A percentile compares a stretch with the other conserved stretches of the same genome.
These are phyloP conservation scores for Aplochiton taeniatus DNA, from an alignment of 2,797 vertebrate genomes.

Conservation along the genomic window DNA sequence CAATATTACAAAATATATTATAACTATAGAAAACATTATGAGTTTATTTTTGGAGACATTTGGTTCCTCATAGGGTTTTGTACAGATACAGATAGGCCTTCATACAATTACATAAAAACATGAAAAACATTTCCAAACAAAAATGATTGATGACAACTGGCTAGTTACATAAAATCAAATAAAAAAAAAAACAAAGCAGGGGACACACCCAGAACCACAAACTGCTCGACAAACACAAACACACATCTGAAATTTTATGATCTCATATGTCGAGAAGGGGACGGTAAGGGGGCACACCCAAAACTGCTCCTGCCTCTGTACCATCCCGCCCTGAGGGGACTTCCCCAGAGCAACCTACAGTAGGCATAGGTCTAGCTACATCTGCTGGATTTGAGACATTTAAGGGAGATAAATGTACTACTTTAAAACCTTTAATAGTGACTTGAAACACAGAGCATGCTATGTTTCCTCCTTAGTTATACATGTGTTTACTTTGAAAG, in stretches of 20 bases:
- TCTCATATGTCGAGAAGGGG: conserved; percentile 67
- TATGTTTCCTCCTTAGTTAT: too few species aligned
- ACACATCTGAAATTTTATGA: conserved; percentile 73
- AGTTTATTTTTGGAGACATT: too few species aligned
- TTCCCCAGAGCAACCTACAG: conserved; percentile 44
- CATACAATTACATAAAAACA: too few species aligned
- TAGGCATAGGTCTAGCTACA: conserved; percentile 5
- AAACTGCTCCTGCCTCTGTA: conserved; percentile 50
- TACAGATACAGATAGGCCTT: too few species aligned
- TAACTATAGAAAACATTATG: too few species aligned
- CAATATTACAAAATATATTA: too few species aligned
- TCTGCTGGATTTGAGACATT: conserved; percentile 23
- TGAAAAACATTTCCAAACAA: too few species aligned
- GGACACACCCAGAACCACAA: conserved; percentile 82
- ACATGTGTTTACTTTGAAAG: too few species aligned
- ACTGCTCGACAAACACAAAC: conserved; percentile 62
- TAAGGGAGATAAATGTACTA: conserved; percentile 4
- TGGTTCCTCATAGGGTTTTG: too few species aligned
- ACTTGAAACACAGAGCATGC: too few species aligned
- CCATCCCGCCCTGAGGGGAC: conserved; percentile 56
- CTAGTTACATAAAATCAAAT: conserved; percentile 70
- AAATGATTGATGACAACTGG: conserved; percentile 57
- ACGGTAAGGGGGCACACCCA: conserved; percentile 69
- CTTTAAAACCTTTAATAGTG: too few species aligned
- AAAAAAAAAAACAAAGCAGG: conserved; percentile 65